Base-by-base conservation (phyloP, 2,797 vertebrate genomes). In the Octomys mimax region DNA sequence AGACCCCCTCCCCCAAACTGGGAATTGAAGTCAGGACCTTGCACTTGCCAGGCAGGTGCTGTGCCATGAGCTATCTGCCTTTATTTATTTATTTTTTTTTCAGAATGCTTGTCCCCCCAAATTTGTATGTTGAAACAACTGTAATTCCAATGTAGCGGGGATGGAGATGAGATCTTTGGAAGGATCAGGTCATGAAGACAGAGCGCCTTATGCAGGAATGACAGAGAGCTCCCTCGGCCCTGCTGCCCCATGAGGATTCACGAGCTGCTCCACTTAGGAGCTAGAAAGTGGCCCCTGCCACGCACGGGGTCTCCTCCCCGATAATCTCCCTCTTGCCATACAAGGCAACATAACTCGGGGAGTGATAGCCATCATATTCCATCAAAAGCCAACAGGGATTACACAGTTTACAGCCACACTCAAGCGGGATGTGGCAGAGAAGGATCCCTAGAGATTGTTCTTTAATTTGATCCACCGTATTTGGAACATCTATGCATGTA, bases 401-500 rank as follows among this genome's bases (percentile, higher is more conserved):
- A 46, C 5, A 10, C 16, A 13, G 61, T 24, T 14, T 71, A 68
- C 8, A 14, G 5, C 8, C 64, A 64, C 13, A 77, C 9, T 59
- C 16, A n/a, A 36, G 16, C 7, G 18, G 18, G 11, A 14, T 42
- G 26, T 42, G 21, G 24, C 8, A 70, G 16, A 19, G 22, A 70
- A 70, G 83, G 28, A 31, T 33, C 61, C 54, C 49, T 19, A 36
- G n/a, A 4, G 18, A 31, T 14, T 68, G 31, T 11, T 22, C 79
- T 66, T n/a, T 22, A 49, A n/a, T 33, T 39, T 66, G 46, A 4
- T 39, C 57, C 36, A 11, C 33, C 33, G 24, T 4, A 3, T 21
- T 5, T 3, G 59, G 18, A 28, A 39, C n/a, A 10, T 18, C 46
- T 11, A 4, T 0, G 6, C 22, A 22, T 22, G 24, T 4, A 2